A percentile compares a stretch with the other conserved stretches of the same genome.
Evolutionary conservation across 2,113 vertebrate species (phyloP).

Genomic region (Pteruthius melanotis): DNA sequence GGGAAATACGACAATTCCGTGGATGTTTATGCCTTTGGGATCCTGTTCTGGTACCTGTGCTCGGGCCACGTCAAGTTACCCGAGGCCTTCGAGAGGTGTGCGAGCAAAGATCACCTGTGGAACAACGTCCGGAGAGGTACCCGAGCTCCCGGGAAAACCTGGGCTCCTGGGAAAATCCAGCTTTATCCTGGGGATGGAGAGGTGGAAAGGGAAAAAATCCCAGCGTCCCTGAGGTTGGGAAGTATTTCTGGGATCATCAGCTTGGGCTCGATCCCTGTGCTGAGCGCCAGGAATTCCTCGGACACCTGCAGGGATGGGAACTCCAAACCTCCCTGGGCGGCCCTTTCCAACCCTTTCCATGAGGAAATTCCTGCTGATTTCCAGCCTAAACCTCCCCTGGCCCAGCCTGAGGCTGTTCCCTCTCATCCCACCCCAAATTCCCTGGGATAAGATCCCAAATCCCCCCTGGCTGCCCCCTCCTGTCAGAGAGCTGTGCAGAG

Average conservation of each 20-base stretch:
- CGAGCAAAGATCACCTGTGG: constrained; percentile 98
- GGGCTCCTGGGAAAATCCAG: not conserved
- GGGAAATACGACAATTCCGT: constrained; percentile 98
- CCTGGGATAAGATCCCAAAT: not conserved
- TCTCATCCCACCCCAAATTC: not conserved
- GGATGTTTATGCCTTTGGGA: constrained; percentile 97
- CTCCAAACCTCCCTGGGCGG: not conserved
- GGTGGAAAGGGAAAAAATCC: not conserved
- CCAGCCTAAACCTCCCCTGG: not conserved
- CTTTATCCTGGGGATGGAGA: not conserved
- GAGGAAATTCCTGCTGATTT: not conserved
- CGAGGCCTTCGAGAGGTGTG: constrained; percentile 95
- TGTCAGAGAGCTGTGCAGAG: not conserved
- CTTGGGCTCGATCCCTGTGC: not conserved
- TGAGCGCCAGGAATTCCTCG: not conserved
- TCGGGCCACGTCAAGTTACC: constrained; percentile 94
- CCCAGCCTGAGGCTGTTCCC: not conserved
- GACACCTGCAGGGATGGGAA: not conserved
- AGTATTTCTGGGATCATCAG: accelerated
- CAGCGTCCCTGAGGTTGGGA: not conserved
- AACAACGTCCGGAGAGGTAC: constrained; percentile 95
- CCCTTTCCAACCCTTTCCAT: not conserved
- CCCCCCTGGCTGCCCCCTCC: not conserved
- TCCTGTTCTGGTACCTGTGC: constrained; percentile 99
- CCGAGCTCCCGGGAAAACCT: not conserved